Evolutionary conservation across 2,888 invertebrate genomes (phyloP).

Genomic region (Dicycla oo): DNA sequence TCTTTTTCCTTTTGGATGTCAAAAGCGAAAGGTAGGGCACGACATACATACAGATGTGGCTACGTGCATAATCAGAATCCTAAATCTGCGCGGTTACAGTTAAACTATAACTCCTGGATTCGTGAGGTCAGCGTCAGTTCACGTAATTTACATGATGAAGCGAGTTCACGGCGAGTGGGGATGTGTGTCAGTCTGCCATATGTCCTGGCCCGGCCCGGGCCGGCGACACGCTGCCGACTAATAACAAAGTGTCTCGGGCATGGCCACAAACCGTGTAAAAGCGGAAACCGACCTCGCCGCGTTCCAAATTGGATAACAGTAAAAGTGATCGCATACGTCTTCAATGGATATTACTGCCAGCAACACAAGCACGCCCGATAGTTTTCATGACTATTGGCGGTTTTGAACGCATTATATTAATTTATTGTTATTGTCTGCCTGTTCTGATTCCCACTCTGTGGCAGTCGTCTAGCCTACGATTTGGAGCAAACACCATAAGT

Average conservation of each 20-base stretch:
- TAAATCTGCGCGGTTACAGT: slow-evolving; percentile 58
- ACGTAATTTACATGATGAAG: slow-evolving; percentile 58
- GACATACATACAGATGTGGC: slow-evolving; percentile 40
- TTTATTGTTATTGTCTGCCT: slow-evolving; percentile 73
- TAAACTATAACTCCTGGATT: slow-evolving; percentile 61
- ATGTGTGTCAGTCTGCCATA: slow-evolving; percentile 85
- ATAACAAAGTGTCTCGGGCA: slow-evolving; percentile 83
- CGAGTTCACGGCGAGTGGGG: slow-evolving; percentile 49
- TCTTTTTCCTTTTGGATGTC: slow-evolving; percentile 32
- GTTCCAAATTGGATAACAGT: slow-evolving; percentile 90
- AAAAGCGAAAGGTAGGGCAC: slow-evolving; percentile 36
- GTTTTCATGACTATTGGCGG: slow-evolving; percentile 83
- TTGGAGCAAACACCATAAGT: slow-evolving; percentile 54
- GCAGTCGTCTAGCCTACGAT: slow-evolving; percentile 39
- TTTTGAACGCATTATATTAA: slow-evolving; percentile 76
- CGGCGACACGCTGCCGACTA: slow-evolving; percentile 82
- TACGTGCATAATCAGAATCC: slow-evolving; percentile 64
- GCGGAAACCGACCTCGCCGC: slow-evolving; percentile 87
- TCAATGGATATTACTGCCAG: slow-evolving; percentile 81
- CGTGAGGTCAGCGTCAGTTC: slow-evolving; percentile 51
- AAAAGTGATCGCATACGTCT: slow-evolving; percentile 89
- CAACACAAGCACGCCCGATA: slow-evolving; percentile 69
- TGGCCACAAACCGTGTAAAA: slow-evolving; percentile 88
- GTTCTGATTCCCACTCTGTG: slow-evolving; percentile 62
- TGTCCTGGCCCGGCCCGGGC: slow-evolving; percentile 80